Conservation (phyloP, 2,797 vertebrate genomes). For the Moxostoma hubbsi region DNA sequence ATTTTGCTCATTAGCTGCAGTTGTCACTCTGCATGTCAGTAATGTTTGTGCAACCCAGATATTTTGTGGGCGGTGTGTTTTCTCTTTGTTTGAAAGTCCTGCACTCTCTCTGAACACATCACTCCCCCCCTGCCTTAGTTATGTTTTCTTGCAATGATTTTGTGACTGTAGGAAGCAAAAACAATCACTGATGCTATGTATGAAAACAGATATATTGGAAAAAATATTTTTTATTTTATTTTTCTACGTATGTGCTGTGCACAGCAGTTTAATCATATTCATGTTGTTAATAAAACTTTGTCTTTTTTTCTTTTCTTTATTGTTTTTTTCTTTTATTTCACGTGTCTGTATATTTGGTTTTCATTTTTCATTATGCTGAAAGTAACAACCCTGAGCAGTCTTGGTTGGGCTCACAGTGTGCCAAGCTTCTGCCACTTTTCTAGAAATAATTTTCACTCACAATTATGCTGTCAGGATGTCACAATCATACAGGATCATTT, state of each 20-base stretch:
- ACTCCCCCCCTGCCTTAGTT: constrained; percentile 85
- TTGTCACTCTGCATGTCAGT: neutral
- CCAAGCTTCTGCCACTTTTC: neutral
- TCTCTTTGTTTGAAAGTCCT: constrained; percentile 68
- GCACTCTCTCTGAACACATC: constrained; percentile 79
- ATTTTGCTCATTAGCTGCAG: neutral
- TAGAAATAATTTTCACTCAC: constrained; percentile 15
- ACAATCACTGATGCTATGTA: constrained; percentile 70
- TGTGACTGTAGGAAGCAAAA: constrained; percentile 82
- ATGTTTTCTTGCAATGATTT: constrained; percentile 79
- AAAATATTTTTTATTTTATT: constrained; percentile 74
- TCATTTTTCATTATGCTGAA: neutral
- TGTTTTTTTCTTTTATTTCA: constrained; percentile 26
- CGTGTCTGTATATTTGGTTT: constrained; percentile 12
- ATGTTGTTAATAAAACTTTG: constrained; percentile 73
- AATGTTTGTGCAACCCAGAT: constrained; percentile 5
- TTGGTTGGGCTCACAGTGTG: neutral
- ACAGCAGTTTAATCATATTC: constrained; percentile 79
- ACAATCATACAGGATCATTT: constrained; percentile 41
- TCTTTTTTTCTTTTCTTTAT: constrained; percentile 71
- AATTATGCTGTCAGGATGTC: constrained; percentile 16
- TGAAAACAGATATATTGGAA: constrained; percentile 71
- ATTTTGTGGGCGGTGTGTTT: constrained; percentile 6
- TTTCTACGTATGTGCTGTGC: constrained; percentile 86
- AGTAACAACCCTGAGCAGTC: neutral